Percentiles rank a stretch among this genome's conserved stretches.
These are phyloP conservation scores for Ptilonorhynchus violaceus DNA, from an alignment of 2,113 vertebrate species.

Conservation along the genomic window DNA sequence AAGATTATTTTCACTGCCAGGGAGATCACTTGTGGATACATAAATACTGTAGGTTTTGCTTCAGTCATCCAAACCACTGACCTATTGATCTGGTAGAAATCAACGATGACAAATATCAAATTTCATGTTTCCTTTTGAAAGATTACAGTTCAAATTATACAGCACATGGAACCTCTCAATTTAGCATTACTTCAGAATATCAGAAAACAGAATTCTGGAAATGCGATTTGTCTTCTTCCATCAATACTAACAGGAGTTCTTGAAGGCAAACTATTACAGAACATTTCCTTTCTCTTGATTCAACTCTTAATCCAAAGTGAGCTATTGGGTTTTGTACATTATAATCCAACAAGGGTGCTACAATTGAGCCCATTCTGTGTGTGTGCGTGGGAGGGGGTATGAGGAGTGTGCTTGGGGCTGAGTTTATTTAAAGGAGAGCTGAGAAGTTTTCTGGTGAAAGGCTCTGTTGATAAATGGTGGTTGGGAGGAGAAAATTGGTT, in stretches of 20 bases:
- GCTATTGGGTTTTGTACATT: neutral
- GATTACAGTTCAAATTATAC: neutral
- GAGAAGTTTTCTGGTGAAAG: conserved; percentile 42
- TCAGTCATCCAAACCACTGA: neutral
- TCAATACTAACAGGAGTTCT: neutral
- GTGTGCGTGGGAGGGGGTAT: neutral
- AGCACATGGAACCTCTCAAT: neutral
- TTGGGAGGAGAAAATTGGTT: conserved; percentile 64
- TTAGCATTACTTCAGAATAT: neutral
- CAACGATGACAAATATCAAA: neutral
- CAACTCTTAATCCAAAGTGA: neutral
- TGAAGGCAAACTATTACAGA: neutral
- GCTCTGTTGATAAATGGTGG: conserved; percentile 65
- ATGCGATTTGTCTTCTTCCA: neutral
- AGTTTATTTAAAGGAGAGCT: neutral
- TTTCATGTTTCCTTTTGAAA: neutral
- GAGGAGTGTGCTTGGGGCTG: neutral
- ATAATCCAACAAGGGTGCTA: neutral
- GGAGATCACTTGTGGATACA: neutral
- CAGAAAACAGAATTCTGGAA: neutral
- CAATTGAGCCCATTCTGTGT: neutral
- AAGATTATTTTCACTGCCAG: neutral
- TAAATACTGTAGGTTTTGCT: neutral
- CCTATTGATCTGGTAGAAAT: rapidly evolving
- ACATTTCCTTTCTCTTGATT: neutral